Base-by-base conservation (phyloP, 2,888 invertebrate species). In the Athalia rosae region DNA sequence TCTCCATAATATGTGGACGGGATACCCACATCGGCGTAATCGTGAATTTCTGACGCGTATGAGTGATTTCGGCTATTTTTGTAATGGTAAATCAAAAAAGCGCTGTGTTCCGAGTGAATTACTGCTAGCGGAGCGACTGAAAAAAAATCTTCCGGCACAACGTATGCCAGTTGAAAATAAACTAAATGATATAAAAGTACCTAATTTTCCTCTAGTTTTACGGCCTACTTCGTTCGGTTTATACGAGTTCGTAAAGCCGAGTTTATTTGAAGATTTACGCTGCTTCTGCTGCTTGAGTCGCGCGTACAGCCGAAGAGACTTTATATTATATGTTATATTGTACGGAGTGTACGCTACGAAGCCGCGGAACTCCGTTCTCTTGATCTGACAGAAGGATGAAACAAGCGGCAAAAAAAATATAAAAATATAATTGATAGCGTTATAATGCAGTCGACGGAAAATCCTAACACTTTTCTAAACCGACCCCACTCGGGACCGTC, bases 201-300 rank as follows among this genome's bases (percentile, higher is more conserved):
- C 73, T 47, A 73, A 73, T 73, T 28, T 28, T 59, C 47, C 48
- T 11, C 59, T 47, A 58, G 15, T 45, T 73, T 73, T 73, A 59
- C 15, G 59, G 11, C 59, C 59, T 50, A 73, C 59, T 61, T 73
- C 59, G 48, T 73, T 73, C 15, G 47, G 13, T 15, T 45, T 73
- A 61, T 47, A 73, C 59, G 59, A 73, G 59, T 73, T 47, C 73
- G 73, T 73, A 73, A 59, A 73, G 59, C 15, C 47, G n/a, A 73
- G 73, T 73, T 73, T 73, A 73, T 61, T 59, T 48, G 59, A 73
- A 61, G 59, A 73, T 59, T 59, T 73, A 59, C 47, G 53, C 69
- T 48, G n/a, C 13, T n/a, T 7, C 4, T 45, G 47, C 47, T 28
- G 28, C 28, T 28, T 28, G 28, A 48, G 15, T 3, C 4, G 66